Conservation (phyloP, 1,140 invertebrate species). For the Trachelipus rathkii region DNA sequence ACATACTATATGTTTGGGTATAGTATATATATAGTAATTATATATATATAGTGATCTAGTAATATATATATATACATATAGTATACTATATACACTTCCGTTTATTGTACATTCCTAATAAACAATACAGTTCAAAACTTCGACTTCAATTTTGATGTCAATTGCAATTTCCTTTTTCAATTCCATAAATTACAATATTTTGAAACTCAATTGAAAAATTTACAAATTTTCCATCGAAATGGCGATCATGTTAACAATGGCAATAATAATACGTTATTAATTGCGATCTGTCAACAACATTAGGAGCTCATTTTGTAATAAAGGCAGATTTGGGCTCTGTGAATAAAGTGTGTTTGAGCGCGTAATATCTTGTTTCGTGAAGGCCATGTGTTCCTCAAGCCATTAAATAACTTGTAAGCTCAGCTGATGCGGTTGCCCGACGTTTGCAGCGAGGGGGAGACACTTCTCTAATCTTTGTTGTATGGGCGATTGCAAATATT, state of each 20-base stretch:
- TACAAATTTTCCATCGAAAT: neutral
- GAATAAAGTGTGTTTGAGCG: conserved; percentile 12
- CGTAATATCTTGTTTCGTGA: conserved; percentile 5
- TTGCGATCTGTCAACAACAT: conserved; percentile 1
- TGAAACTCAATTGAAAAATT: too few relatives aligned
- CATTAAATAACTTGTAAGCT: neutral
- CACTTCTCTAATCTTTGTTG: neutral
- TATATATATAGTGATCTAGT: too few relatives aligned
- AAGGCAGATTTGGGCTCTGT: neutral
- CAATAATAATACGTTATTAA: neutral
- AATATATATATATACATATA: too few relatives aligned
- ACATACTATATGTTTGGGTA: too few relatives aligned
- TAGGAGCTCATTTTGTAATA: conserved; percentile 7
- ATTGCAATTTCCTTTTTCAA: too few relatives aligned
- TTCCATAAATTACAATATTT: too few relatives aligned
- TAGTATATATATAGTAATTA: too few relatives aligned
- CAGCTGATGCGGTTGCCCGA: conserved; percentile 9
- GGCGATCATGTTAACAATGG: conserved; percentile 6
- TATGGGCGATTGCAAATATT: conserved; percentile 1
- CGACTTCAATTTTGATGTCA: too few relatives aligned
- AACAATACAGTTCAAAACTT: too few relatives aligned
- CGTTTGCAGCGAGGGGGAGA: neutral
- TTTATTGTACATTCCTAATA: too few relatives aligned
- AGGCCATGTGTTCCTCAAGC: neutral
- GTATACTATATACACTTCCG: too few relatives aligned